Base-by-base conservation (phyloP, 2,113 vertebrate genomes). In the Crocuta crocuta region DNA sequence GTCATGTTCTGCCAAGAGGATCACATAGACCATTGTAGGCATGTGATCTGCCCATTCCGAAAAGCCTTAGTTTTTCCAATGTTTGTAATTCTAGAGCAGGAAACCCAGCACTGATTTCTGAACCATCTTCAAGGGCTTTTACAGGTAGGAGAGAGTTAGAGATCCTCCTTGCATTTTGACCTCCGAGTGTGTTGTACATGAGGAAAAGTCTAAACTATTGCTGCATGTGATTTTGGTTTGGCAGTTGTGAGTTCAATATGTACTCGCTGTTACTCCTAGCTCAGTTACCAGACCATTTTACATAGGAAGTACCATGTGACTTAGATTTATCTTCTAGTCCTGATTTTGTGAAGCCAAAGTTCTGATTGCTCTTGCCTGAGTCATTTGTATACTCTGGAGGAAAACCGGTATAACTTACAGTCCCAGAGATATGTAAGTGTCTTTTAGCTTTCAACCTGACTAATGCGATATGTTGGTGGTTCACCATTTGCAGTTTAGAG, bases 351-450 rank as follows among this genome's bases (percentile, higher is more conserved):
- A 96, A 88, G 39, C 65, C 19, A 76, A 58, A 53, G 84, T 58
- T 97, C 33, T 95, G 21, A 31, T 85, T 81, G 53, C 11, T 92
- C 55, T 89, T 84, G 74, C 31, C 33, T 94, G 89, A 23, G 58
- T 81, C 35, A 61, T 96, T 96, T 93, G 39, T 91, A n/a, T 68
- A 31, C 33, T 80, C 63, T 96, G 80, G 45, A 89, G 63, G 71
- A 92, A 91, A 93, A 94, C 19, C 89, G 33, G 19, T 66, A 11
- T 43, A 90, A n/a, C 43, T 84, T 89, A 17, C 2, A 84, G 39
- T 80, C 48, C 81, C 61, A 92, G 48, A 79, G n/a, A 85, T 87
- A 55, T 3, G 31, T 90, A 78, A 66, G 4, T 85, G 55, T 91
- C 31, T 53, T 78, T 95, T 61, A 24, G 21, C 81, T 95, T 92